Evolutionary conservation across 1,140 invertebrate species (phyloP), one percentile per base, ranked within the genome.

Genomic region (Micrasema minimum): DNA sequence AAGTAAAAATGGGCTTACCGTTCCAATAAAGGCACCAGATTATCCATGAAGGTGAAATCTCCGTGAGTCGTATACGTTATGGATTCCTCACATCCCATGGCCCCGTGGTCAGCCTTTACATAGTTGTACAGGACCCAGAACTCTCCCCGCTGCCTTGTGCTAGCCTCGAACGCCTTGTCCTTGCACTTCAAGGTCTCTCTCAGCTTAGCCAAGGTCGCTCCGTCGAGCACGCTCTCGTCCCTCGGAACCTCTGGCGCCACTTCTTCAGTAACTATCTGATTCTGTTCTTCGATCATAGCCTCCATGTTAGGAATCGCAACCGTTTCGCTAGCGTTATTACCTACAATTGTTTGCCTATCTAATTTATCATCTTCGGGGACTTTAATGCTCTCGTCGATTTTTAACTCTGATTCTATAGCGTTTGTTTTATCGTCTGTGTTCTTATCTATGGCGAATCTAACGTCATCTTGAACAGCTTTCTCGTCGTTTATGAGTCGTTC

Each of bases 41-140:
- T 96, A 79, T 96, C 93, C 75, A 97, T 86, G 83, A 96, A 96
- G 59, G 94, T 95, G 79, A 90, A 95, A 77, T 95, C 94, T 1
- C 92, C 94, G 79, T 97, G 95, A 7, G 95, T 97, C 0, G 95
- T 96, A 77, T 96, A 96, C 0, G 96, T 97, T 38, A 97, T 88
- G 68, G 89, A 91, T 80, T 95, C 93, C 81, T 94, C 91, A 79
- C 93, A 96, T 80, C 82, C 81, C 31, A 87, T 75, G 16, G 81
- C 77, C 12, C 86, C 87, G 66, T 88, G 86, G 72, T 88, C 85
- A 55, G 89, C 85, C 77, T 84, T 82, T 57, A 96, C 88, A 79
- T 95, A 96, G 83, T 96, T 95, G 80, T 95, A 93, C 9, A 97
- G 83, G 64, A 96, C 93, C 93, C 93, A 96, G 78, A 92, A 96